Percentiles rank a stretch among this genome's conserved stretches.
These are phyloP conservation scores for Trematocara marginatum DNA, from an alignment of 2,113 vertebrate genomes.

Conservation along the genomic window DNA sequence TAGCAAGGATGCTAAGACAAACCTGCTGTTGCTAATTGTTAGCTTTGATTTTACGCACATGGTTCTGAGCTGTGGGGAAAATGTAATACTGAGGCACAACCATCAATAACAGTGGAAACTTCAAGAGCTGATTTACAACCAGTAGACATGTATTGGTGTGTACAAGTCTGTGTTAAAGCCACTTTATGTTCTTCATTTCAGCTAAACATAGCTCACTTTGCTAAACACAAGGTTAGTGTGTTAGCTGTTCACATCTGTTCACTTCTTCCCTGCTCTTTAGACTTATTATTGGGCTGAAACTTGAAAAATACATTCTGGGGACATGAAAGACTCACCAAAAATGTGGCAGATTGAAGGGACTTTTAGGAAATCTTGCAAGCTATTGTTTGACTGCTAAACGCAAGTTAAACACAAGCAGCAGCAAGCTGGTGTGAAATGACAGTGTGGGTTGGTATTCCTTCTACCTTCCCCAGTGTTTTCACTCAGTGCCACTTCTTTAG, in stretches of 20 bases:
- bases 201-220: neutral
- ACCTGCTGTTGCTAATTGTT: neutral
- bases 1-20: neutral
- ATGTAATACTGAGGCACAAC: neutral
- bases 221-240: neutral
- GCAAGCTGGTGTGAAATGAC: neutral
- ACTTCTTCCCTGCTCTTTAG: neutral
- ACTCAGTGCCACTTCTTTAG: neutral
- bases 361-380: neutral
- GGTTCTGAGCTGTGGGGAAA: neutral
- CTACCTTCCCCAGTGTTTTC: neutral
- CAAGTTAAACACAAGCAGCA: neutral
- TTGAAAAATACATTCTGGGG: neutral
- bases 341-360: neutral
- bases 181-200: neutral
- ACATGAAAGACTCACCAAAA: neutral
- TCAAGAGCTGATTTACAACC: neutral
- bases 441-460: neutral
- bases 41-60: neutral
- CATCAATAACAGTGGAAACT: neutral
- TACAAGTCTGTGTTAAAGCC: neutral
- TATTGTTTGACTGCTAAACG: neutral
- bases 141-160: neutral
- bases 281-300: neutral
- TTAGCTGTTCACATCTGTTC: neutral